Evolutionary conservation across 2,797 vertebrate genomes (phyloP).

Genomic region (Lacerta viridis): DNA sequence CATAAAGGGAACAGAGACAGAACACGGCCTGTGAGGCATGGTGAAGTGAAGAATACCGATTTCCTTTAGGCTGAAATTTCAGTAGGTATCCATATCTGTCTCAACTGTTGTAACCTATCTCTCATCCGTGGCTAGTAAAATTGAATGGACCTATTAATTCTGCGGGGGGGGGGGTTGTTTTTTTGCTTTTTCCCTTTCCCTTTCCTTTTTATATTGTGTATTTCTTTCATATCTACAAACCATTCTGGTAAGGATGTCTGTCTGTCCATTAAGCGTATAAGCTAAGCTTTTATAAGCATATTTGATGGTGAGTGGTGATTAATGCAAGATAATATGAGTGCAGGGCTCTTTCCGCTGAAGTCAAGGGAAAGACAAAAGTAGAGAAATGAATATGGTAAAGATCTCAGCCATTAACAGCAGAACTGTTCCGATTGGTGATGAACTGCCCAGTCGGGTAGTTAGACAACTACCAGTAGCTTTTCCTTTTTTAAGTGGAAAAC

Average conservation of each 20-base stretch:
- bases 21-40: too few relatives aligned
- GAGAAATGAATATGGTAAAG: background rate
- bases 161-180: too few relatives aligned
- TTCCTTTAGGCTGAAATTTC: too few relatives aligned
- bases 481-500: slow-evolving; percentile 63
- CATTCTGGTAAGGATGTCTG: background rate
- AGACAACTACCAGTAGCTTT: slow-evolving; percentile 66
- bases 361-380: background rate
- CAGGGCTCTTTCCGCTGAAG: background rate
- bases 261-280: background rate
- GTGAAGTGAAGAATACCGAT: too few relatives aligned
- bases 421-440: background rate
- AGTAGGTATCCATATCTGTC: too few relatives aligned
- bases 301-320: background rate
- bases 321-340: background rate
- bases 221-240: background rate
- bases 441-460: slow-evolving; percentile 65
- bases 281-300: background rate
- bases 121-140: background rate
- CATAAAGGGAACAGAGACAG: too few relatives aligned
- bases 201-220: background rate
- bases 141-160: background rate
- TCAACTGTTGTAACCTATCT: background rate
- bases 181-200: background rate
- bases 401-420: background rate